Evolutionary conservation across 2,797 vertebrate genomes (phyloP), one percentile per base, ranked within the genome.

Genomic region (Paratrypauchen microcephalus): DNA sequence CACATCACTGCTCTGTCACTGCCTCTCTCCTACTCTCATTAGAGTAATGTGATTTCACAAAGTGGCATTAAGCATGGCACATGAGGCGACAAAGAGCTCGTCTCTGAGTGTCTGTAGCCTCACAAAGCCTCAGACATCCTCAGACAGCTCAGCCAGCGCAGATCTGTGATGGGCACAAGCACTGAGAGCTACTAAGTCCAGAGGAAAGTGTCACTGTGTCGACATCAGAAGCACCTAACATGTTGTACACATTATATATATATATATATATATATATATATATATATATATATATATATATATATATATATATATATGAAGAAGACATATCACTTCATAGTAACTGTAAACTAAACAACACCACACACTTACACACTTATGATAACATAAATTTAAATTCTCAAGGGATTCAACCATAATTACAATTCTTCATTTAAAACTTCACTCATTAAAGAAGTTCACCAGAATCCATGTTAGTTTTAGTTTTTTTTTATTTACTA

Each of bases 21-120:
- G 92, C 91, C 87, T 92, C 90, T 94, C 93, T 96, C 94, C 88
- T 91, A 90, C 95, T 92, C 94, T 96, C 95, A 94, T 96, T 96
- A 96, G 89, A 87, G 91, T 95, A 95, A 95, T 90, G 90, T 80
- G 82, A 92, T 93, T 94, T 90, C 86, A 81, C 90, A 89, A 93
- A 94, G 87, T 76, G 75, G 85, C 91, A 92, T 36, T 66, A 87
- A 89, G 82, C 88, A 92, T 85, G 77, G 88, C 82, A 92, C 86
- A 91, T 86, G 88, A 88, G 83, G 92, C 83, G 67, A 81, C 88
- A 84, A 72, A 55, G 70, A 56, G 73, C 66, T 91, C 89, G 84
- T 76, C 70, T 91, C 88, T 83, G 85, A 89, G 89, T 73, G 83
- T 92, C 83, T 92, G 81, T 91, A 72, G 76, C 48, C 60, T 88